phyloP scores from a whole-genome alignment of 1,140 invertebrate genomes.

The Cydia strobilella region DNA sequence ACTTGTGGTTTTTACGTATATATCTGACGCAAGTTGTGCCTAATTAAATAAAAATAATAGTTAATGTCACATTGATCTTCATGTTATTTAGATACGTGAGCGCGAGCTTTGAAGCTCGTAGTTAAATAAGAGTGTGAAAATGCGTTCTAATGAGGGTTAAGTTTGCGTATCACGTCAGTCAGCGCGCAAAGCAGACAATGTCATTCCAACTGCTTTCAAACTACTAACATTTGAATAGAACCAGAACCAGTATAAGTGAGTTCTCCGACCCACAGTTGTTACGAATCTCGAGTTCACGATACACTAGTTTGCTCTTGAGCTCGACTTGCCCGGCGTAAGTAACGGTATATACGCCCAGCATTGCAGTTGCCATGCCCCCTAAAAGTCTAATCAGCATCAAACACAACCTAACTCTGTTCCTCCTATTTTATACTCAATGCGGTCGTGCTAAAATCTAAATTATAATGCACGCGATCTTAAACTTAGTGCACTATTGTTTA shows the following conservation, averaged over 20 bases:
- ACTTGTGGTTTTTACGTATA: no score
- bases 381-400: constrained; percentile 2
- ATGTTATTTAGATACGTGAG: neutral
- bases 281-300: neutral
- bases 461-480: neutral
- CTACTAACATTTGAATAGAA: neutral
- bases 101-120: neutral
- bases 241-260: neutral
- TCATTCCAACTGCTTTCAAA: neutral
- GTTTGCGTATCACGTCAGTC: neutral
- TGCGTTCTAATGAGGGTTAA: neutral
- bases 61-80: neutral
- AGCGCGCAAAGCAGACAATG: neutral
- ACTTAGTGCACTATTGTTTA: constrained; percentile 9
- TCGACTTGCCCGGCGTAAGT: neutral
- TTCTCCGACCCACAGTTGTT: neutral
- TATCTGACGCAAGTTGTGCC: no score
- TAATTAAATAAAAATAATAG: no score
- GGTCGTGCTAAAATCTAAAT: neutral
- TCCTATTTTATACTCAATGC: neutral
- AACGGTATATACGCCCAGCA: neutral
- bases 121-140: neutral
- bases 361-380: neutral
- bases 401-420: neutral
- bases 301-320: neutral